Base-by-base conservation (phyloP, 1,140 invertebrate species). In the Drosophila paulistorum region DNA sequence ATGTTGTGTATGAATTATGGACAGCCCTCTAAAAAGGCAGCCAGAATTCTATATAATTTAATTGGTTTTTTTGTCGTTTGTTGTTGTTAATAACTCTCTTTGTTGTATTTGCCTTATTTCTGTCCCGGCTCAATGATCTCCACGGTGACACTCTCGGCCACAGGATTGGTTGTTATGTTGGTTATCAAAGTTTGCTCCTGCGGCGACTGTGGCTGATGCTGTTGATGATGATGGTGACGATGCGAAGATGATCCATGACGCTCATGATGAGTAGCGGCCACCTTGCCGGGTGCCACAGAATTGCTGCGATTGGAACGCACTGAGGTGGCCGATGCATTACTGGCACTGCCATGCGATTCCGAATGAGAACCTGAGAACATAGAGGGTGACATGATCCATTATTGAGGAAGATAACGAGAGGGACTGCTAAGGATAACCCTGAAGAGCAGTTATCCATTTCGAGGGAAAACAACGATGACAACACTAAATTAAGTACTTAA, bases 131-230 rank as follows among this genome's bases (percentile, higher is more conserved):
- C 86, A 23, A 92, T 91, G 45, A 92, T 92, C 72, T 92, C 91
- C 30, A 92, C 91, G 68, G 91, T 91, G 30, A 92, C 86, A 74
- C 86, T 92, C 60, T 92, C 91, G 72, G 91, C 91, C 62, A 90
- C 91, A 54, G 91, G 91, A 80, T 92, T 92, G 60, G 91, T 73
- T 57, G 86, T 92, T 42, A 92, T 92, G 70, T 92, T 92, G 60
- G 91, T 92, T 41, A 91, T 90, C 48, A 90, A 76, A 35, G 84
- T 68, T 60, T 87, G 77, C 60, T 89, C 74, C 35, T 90, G 78
- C 20, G 87, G 90, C 60, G 80, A 91, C 48, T 87, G 75, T 6
- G 73, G 65, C 57, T 71, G 74, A n/a, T 70, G 61, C 20, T 80
- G 65, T 6, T 67, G 57, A 57, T 71, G 70, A 37, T 79, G 77